Evolutionary conservation across 2,113 vertebrate genomes (phyloP).

Genomic region (Pituophis catenifer): DNA sequence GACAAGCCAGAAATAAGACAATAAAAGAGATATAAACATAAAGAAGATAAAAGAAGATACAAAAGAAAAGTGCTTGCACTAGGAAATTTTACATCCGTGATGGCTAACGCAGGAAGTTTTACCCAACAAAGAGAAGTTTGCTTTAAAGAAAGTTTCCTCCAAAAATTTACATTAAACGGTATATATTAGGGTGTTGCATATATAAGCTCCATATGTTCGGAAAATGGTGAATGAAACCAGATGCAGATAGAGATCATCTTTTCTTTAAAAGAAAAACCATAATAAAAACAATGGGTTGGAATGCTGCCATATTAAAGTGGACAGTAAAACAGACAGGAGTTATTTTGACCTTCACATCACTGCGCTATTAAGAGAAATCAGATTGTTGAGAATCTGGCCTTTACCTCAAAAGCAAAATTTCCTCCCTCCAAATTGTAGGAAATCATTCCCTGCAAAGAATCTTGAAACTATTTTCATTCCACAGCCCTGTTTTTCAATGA

Average conservation of each 20-base stretch:
- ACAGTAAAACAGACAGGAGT: not conserved
- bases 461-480: not conserved
- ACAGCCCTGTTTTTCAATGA: not conserved
- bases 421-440: not conserved
- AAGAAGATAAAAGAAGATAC: not conserved
- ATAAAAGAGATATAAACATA: not conserved
- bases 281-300: not conserved
- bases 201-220: not conserved
- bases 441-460: not conserved
- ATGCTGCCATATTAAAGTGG: not conserved
- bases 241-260: not conserved
- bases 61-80: not conserved
- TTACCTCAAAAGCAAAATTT: not conserved
- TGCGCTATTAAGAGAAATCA: not conserved
- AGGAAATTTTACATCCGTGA: not conserved
- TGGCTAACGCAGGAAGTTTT: not conserved
- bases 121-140: not conserved
- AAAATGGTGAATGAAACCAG: not conserved
- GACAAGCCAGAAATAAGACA: not conserved
- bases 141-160: not conserved
- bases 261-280: not conserved
- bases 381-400: not conserved
- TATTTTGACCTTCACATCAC: not conserved
- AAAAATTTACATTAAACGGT: not conserved
- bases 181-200: not conserved